Conservation (phyloP, 2,113 vertebrate genomes). For the Copsychus sechellarum region DNA sequence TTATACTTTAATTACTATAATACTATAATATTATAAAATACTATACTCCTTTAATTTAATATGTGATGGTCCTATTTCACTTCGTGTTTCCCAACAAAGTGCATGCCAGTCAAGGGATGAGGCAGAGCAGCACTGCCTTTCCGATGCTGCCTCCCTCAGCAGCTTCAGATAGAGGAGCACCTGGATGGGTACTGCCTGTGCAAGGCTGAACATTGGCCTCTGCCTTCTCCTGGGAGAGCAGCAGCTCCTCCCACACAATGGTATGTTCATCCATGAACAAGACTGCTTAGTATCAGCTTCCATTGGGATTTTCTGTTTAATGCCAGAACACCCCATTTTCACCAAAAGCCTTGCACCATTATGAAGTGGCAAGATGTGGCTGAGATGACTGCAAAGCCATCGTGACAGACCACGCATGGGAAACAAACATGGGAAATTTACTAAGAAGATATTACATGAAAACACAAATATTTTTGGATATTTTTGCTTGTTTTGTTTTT, state of each 20-base stretch:
- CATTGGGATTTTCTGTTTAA: not conserved
- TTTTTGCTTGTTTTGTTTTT: not conserved
- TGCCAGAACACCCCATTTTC: fast-evolving
- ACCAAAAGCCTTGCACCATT: fast-evolving
- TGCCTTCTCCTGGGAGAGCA: fast-evolving
- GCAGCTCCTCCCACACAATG: not conserved
- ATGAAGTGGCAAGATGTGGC: not conserved
- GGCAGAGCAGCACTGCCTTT: not conserved
- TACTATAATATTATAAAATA: too few species aligned
- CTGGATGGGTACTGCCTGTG: not conserved
- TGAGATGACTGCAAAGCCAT: fast-evolving
- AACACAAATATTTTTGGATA: not conserved
- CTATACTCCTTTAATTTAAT: not conserved
- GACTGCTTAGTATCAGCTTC: not conserved
- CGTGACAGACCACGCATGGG: fast-evolving
- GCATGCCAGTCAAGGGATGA: not conserved
- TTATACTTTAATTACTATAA: not conserved
- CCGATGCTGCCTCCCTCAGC: not conserved
- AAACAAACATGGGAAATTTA: not conserved
- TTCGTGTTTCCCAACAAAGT: not conserved
- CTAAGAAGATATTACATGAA: not conserved
- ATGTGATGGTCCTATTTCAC: not conserved
- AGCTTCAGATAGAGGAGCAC: not conserved
- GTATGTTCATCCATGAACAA: fast-evolving
- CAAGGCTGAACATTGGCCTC: not conserved